Evolutionary conservation across 2,797 vertebrate genomes (phyloP).

Genomic region (Rhinoraja longicauda): DNA sequence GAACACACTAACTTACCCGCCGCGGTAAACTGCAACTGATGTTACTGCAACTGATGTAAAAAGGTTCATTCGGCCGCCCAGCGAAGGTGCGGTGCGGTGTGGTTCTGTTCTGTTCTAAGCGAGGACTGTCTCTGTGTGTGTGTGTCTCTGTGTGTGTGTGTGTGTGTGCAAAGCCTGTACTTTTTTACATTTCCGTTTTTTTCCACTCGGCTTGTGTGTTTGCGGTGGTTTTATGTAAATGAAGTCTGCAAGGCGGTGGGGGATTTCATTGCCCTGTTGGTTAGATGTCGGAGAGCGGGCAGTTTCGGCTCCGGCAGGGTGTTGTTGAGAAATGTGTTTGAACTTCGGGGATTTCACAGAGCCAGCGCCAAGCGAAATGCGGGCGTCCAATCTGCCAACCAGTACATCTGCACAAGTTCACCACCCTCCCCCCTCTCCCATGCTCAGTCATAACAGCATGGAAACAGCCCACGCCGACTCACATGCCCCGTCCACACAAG

Average conservation of each 20-base stretch:
- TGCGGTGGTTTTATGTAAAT: conserved; percentile 11
- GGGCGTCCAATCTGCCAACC: not conserved
- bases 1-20: not conserved
- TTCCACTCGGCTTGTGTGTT: not conserved
- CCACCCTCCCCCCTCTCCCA: too few species aligned
- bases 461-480: too few species aligned
- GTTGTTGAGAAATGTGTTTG: not conserved
- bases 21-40: too few species aligned
- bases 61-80: not conserved
- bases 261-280: not conserved
- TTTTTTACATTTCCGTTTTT: conserved; percentile 23
- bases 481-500: too few species aligned
- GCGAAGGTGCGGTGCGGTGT: not conserved
- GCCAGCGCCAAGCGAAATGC: not conserved
- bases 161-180: not conserved
- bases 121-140: too few species aligned
- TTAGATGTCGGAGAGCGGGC: not conserved
- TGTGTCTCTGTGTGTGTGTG: too few species aligned
- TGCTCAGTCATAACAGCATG: not conserved
- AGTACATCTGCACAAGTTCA: not conserved
- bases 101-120: not conserved
- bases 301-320: not conserved
- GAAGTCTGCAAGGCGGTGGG: not conserved
- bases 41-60: not conserved
- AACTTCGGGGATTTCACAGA: not conserved